A percentile compares a stretch with the other conserved stretches of the same genome.
Conservation (phyloP, 2,888 invertebrate species). For the Lycia hirtaria region DNA sequence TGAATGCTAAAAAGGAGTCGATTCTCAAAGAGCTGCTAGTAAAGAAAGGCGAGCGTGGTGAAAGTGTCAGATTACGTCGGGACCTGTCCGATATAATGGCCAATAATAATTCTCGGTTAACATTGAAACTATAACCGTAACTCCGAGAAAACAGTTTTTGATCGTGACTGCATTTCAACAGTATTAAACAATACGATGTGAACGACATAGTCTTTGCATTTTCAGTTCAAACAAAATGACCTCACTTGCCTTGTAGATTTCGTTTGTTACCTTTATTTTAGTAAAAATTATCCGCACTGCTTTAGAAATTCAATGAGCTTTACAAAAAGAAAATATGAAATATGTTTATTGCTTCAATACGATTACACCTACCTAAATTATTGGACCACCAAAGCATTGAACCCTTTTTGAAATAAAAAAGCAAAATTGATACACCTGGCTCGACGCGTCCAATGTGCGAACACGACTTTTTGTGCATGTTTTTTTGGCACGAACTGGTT, state of each 20-base stretch:
- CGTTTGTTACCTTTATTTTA: constrained; percentile 22
- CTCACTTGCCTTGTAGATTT: neutral
- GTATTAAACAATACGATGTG: constrained; percentile 33
- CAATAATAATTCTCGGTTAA: constrained; percentile 46
- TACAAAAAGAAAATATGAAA: constrained; percentile 38
- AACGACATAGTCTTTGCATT: constrained; percentile 14
- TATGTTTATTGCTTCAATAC: constrained; percentile 37
- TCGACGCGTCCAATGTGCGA: constrained; percentile 23
- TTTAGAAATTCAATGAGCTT: constrained; percentile 25
- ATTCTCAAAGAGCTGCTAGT: constrained; percentile 36
- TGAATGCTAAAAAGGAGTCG: constrained; percentile 21
- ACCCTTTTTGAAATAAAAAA: constrained; percentile 31
- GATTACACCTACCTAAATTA: constrained; percentile 43
- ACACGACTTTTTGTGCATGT: constrained; percentile 27
- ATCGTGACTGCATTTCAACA: constrained; percentile 53
- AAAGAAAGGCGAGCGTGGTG: constrained; percentile 38
- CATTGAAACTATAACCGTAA: constrained; percentile 46
- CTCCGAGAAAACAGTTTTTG: constrained; percentile 47
- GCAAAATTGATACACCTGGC: constrained; percentile 34
- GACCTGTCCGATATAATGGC: constrained; percentile 43
- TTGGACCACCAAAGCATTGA: constrained; percentile 42
- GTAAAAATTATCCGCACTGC: constrained; percentile 13
- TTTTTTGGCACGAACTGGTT: constrained; percentile 25
- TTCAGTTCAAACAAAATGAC: constrained; percentile 11
- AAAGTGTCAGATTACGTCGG: constrained; percentile 43